These are phyloP conservation scores for Anthophora plumipes DNA, from an alignment of 2,888 invertebrate genomes.

Conservation along the genomic window DNA sequence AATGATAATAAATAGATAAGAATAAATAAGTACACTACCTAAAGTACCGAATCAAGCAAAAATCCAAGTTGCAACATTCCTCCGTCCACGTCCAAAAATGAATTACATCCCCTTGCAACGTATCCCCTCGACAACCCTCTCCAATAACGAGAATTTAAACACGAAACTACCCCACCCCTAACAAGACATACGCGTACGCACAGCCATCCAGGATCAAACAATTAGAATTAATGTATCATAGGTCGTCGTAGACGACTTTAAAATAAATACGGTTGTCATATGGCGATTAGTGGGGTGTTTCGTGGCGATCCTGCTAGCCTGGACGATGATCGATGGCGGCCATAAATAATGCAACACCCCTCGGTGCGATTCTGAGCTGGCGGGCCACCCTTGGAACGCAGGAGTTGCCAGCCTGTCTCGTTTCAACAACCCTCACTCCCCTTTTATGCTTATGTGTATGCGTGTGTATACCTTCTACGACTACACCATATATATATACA, in stretches of 20 bases:
- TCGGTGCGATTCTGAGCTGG: constrained; percentile 75
- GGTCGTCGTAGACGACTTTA: constrained; percentile 79
- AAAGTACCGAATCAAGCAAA: background rate
- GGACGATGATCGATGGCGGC: constrained; percentile 84
- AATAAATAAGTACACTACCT: too few relatives aligned
- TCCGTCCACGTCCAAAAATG: constrained; percentile 11
- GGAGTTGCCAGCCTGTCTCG: constrained; percentile 67
- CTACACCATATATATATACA: constrained; percentile 70
- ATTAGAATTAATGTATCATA: constrained; percentile 81
- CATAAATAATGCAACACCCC: constrained; percentile 84
- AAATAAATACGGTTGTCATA: constrained; percentile 84
- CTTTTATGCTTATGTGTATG: background rate
- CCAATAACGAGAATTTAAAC: constrained; percentile 51
- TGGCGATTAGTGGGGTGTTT: constrained; percentile 84
- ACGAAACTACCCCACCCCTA: background rate
- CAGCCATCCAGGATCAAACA: constrained; percentile 71
- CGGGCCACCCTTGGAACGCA: constrained; percentile 78
- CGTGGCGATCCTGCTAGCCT: constrained; percentile 74
- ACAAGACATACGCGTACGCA: constrained; percentile 11
- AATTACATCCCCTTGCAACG: constrained; percentile 23
- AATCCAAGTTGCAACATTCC: background rate
- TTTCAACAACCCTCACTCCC: constrained; percentile 56
- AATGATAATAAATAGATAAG: too few relatives aligned
- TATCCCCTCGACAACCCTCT: background rate
- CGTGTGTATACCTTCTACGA: constrained; percentile 48